A percentile compares a stretch with the other conserved stretches of the same genome.
These are phyloP conservation scores for Drosophila falleni DNA, from an alignment of 2,888 invertebrate genomes.

Conservation along the genomic window DNA sequence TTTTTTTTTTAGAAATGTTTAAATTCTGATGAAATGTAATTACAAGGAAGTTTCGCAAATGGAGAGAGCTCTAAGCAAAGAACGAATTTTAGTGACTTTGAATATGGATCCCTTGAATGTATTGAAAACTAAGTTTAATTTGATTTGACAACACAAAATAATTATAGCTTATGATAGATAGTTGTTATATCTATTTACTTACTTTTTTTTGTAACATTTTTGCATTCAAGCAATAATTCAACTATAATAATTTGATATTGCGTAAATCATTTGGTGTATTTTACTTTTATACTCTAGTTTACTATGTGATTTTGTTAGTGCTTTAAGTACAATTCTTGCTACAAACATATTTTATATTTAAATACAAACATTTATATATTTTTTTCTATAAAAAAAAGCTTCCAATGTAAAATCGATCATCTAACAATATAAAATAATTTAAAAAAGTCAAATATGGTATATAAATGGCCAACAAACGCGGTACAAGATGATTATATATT, in stretches of 20 bases:
- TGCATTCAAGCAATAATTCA: constrained; percentile 5
- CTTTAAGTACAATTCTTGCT: constrained; percentile 70
- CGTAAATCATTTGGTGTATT: constrained; percentile 40
- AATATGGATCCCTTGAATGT: constrained; percentile 20
- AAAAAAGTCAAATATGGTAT: constrained; percentile 39
- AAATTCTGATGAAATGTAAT: constrained; percentile 27
- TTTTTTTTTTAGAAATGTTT: constrained; percentile 40
- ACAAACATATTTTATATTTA: constrained; percentile 30
- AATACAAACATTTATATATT: constrained; percentile 4
- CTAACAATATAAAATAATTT: constrained; percentile 25
- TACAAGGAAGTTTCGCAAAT: constrained; percentile 18
- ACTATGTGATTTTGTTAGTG: constrained; percentile 77
- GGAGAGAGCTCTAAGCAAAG: constrained; percentile 42
- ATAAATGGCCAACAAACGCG: constrained; percentile 53
- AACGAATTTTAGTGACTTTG: constrained; percentile 41
- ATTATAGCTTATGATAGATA: constrained; percentile 15
- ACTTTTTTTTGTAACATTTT: neutral
- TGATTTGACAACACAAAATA: constrained; percentile 32
- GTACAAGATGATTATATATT: constrained; percentile 40
- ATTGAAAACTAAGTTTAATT: constrained; percentile 12
- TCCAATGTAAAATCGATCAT: constrained; percentile 46
- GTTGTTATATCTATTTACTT: constrained; percentile 12
- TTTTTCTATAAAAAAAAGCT: constrained; percentile 40
- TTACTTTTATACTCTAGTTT: constrained; percentile 66
- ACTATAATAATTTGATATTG: constrained; percentile 30